Evolutionary conservation across 2,797 vertebrate species (phyloP), one percentile per base, ranked within the genome.

Genomic region (Muscicapa comitata): DNA sequence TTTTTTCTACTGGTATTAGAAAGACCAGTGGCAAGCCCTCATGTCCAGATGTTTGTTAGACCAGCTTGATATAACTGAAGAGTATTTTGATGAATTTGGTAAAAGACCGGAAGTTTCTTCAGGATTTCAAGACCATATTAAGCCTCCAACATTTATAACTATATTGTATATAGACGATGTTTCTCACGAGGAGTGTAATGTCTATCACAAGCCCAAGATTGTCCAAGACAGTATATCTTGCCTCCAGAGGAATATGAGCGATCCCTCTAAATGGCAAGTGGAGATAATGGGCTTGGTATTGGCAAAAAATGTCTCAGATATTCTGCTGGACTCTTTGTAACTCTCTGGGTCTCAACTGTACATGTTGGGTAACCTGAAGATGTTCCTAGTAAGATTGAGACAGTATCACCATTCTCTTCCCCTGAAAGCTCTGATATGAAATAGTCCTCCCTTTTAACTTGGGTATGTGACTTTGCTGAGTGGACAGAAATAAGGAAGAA

Each of bases 71-170:
- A 15, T 68, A 51, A 65, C 5, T 33, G 50, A 57, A 86, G 2
- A 19, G 5, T 4, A 6, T 38, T 76, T 47, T 63, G 19, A 37
- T 70, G 6, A 57, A 65, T 40, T 61, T 48, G 26, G 15, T 38
- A 47, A 24, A 48, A 68, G 55, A 26, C 0, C 1, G 25, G 26
- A 65, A 9, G 5, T 4, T 0, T 24, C 7, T 35, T 65, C 21
- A n/a, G 37, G 11, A 45, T 54, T 92, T 78, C 79, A 62, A 66
- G 43, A 25, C 8, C 18, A 2, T 76, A 48, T 24, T 20, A 42
- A 73, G 4, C 7, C 18, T 17, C 6, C 10, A 68, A 13, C 2
- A 18, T 18, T 47, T 65, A 5, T 33, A 38, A 59, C 2, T 42
- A 4, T 35, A 7, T n/a, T 90, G 11, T 29, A 40, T 25, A 17